Conservation (phyloP, 2,113 vertebrate species). For the Nycticryphes semicollaris region DNA sequence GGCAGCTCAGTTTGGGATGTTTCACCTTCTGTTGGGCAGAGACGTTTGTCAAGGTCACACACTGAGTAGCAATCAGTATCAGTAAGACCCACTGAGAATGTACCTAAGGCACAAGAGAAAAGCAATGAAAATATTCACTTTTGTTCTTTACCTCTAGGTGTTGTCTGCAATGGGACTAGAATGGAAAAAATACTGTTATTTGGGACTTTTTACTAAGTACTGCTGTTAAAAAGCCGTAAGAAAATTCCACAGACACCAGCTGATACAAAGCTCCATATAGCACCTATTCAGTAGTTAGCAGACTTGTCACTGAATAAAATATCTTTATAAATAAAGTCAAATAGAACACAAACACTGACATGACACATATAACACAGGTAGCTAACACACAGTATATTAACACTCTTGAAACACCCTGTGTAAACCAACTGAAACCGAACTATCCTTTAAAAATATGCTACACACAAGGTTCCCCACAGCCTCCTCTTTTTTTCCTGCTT, state of each 20-base stretch:
- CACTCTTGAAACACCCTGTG: neutral
- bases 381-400: neutral
- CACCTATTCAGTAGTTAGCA: neutral
- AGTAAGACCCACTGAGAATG: neutral
- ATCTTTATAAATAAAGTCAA: neutral
- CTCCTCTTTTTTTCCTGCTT: neutral
- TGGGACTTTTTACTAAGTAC: neutral
- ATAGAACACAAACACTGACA: neutral
- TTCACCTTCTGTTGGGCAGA: neutral
- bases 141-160: neutral
- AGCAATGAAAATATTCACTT: neutral
- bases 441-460: neutral
- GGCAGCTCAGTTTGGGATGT: neutral
- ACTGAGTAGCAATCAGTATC: neutral
- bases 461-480: neutral
- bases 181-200: neutral
- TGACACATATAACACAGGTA: neutral
- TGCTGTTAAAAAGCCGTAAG: neutral
- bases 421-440: neutral
- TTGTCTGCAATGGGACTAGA: neutral
- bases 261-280: neutral
- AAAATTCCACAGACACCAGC: neutral
- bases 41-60: too few species aligned
- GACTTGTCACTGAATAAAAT: neutral
- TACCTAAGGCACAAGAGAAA: neutral